Conservation (phyloP, 1,140 invertebrate species). For the Drosophila watanabei region DNA sequence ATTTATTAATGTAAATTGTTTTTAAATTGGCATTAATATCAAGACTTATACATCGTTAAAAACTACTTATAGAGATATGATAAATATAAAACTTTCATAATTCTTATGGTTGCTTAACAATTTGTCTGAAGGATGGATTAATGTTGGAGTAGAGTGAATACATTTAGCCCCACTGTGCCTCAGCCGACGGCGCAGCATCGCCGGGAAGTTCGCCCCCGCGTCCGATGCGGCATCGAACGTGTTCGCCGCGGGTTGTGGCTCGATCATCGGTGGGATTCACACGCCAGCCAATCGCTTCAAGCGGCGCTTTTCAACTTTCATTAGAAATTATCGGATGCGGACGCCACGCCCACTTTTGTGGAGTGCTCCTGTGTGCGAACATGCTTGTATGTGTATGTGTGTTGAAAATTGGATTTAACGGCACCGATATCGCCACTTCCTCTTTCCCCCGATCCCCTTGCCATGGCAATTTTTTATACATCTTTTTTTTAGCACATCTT, state of each 20-base stretch:
- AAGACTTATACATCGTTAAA: not conserved
- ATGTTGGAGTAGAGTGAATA: not conserved
- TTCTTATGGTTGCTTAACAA: not conserved
- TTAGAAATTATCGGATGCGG: constrained; percentile 69
- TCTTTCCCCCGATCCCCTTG: not conserved
- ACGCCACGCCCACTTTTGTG: constrained; percentile 44
- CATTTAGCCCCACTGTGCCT: constrained; percentile 19
- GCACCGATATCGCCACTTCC: constrained; percentile 46
- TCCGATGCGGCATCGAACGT: constrained; percentile 66
- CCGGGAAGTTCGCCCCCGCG: constrained; percentile 18
- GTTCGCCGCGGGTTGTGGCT: constrained; percentile 39
- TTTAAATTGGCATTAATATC: not conserved
- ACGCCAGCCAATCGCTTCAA: constrained; percentile 64
- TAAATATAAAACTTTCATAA: not conserved
- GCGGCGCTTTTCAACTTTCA: constrained; percentile 78
- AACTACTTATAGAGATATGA: not conserved
- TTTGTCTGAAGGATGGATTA: not conserved
- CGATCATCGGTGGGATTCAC: constrained; percentile 32
- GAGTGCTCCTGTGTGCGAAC: constrained; percentile 4
- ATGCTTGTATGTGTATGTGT: constrained; percentile 1
- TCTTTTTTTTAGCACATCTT: constrained; percentile 59
- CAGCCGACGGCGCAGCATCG: constrained; percentile 59
- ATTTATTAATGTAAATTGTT: not conserved
- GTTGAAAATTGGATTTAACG: constrained; percentile 25
- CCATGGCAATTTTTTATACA: constrained; percentile 27